These are phyloP conservation scores for Bos javanicus DNA, from an alignment of 2,113 vertebrate species.

Conservation along the genomic window DNA sequence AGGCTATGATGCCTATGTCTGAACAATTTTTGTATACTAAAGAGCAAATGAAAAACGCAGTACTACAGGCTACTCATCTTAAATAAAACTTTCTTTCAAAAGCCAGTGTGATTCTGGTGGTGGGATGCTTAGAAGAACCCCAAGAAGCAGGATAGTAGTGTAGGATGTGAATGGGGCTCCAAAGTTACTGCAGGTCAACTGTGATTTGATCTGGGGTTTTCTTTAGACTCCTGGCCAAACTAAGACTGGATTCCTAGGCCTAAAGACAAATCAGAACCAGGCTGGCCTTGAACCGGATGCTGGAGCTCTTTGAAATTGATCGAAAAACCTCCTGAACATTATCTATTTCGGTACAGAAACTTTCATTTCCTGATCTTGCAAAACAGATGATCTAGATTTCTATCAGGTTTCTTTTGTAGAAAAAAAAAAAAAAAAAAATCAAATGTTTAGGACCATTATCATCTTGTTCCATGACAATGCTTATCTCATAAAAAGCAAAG, in stretches of 20 bases:
- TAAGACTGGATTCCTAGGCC: conserved; percentile 4
- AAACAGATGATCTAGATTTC: conserved; percentile 33
- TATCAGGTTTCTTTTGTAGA: background rate
- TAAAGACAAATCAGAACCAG: conserved; percentile 49
- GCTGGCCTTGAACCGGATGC: background rate
- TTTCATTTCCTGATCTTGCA: conserved; percentile 43
- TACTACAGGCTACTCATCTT: background rate
- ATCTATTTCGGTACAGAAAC: background rate
- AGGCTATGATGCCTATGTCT: background rate
- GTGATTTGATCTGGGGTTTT: conserved; percentile 47
- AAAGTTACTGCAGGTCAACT: conserved; percentile 24
- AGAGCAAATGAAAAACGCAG: background rate
- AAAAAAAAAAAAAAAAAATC: background rate
- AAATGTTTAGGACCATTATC: background rate
- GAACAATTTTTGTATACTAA: background rate
- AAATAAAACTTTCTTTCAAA: background rate
- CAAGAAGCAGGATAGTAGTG: background rate
- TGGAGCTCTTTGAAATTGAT: background rate
- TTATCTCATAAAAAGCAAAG: background rate
- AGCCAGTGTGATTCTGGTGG: background rate
- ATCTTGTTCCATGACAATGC: background rate
- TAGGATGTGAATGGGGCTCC: conserved; percentile 12
- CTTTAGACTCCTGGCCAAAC: conserved; percentile 30
- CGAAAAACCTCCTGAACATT: conserved; percentile 30
- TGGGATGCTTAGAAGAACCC: background rate